Conservation (phyloP, 1,140 invertebrate genomes). For the Steinernema khuongi region DNA sequence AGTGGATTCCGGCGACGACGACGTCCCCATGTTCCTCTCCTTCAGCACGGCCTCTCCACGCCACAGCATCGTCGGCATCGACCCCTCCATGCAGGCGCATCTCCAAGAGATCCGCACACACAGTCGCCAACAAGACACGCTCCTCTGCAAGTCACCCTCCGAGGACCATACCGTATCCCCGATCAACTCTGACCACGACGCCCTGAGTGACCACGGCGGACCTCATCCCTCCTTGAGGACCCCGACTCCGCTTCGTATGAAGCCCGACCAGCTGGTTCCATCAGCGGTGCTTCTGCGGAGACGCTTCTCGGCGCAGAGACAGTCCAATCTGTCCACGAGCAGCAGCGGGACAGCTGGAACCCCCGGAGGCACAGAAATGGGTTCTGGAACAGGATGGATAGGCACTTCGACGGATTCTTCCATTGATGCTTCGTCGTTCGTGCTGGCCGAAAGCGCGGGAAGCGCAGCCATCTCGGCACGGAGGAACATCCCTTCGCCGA, state of each 20-base stretch:
- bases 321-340: constrained; percentile 54
- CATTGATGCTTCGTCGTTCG: constrained; percentile 48
- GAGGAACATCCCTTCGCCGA: not conserved
- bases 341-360: constrained; percentile 48
- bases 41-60: constrained; percentile 39
- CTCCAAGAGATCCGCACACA: not conserved
- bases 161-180: not conserved
- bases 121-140: not conserved
- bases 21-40: constrained; percentile 58
- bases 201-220: not conserved
- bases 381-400: constrained; percentile 38
- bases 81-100: constrained; percentile 21
- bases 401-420: constrained; percentile 55
- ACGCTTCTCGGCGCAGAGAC: constrained; percentile 55
- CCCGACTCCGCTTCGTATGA: not conserved
- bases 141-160: not conserved
- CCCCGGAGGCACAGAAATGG: not conserved
- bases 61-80: constrained; percentile 36
- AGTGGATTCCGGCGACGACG: constrained; percentile 49
- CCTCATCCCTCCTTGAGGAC: not conserved
- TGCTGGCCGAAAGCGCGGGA: constrained; percentile 10
- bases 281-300: constrained; percentile 51
- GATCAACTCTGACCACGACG: not conserved
- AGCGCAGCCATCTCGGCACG: constrained; percentile 23
- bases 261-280: constrained; percentile 20